Conservation (phyloP, 2,113 vertebrate genomes). For the Megaceryle torquata region DNA sequence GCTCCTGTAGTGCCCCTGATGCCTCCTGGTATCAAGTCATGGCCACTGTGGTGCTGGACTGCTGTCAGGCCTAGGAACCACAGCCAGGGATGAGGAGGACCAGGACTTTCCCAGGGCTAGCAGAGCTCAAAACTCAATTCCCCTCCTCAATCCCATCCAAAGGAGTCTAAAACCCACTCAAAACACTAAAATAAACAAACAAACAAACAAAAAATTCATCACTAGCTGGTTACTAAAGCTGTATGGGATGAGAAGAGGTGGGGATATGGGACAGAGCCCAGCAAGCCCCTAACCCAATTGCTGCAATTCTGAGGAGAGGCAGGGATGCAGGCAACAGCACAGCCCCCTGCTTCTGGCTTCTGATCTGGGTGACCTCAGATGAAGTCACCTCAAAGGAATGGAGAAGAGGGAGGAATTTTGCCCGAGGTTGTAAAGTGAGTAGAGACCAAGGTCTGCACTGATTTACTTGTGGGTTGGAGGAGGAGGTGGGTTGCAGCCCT, state of each 20-base stretch:
- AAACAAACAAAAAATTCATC: not conserved
- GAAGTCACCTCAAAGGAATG: not conserved
- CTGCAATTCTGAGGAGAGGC: not conserved
- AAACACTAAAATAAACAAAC: not conserved
- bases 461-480: accelerated
- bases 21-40: not conserved
- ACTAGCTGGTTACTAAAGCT: not conserved
- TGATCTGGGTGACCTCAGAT: not conserved
- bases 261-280: not conserved
- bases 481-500: not conserved
- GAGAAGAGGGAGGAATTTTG: not conserved
- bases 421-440: not conserved
- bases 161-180: not conserved
- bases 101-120: not conserved
- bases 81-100: not conserved
- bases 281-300: not conserved
- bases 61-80: not conserved
- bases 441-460: not conserved
- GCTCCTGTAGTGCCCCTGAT: not conserved
- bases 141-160: not conserved
- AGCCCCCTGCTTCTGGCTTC: not conserved
- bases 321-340: not conserved
- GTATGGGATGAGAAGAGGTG: not conserved
- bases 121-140: not conserved
- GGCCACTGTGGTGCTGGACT: not conserved